Conservation (phyloP, 2,113 vertebrate genomes). For the Ceuthmochares aereus region DNA sequence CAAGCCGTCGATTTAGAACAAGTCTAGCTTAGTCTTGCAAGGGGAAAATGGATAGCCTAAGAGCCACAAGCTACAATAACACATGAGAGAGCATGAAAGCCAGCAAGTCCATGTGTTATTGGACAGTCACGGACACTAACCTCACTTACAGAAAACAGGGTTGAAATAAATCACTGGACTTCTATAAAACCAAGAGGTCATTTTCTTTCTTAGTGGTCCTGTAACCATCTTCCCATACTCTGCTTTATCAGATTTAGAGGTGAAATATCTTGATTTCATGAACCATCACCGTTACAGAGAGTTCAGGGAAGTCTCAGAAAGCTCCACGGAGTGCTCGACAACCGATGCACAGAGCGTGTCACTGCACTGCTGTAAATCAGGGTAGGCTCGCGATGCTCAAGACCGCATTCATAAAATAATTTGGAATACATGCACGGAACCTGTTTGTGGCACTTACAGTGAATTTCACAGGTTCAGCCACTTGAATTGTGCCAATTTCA, state of each 20-base stretch:
- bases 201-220: neutral
- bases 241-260: neutral
- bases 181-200: neutral
- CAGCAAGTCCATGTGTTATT: conserved; percentile 80
- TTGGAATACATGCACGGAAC: neutral
- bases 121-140: conserved; percentile 83
- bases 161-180: neutral
- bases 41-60: conserved; percentile 51
- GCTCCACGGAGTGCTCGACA: neutral
- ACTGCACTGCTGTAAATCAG: neutral
- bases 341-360: neutral
- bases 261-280: neutral
- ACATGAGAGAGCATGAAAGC: conserved; percentile 80
- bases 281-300: neutral
- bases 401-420: neutral
- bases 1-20: conserved; percentile 44
- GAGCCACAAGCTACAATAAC: conserved; percentile 82
- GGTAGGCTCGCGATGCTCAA: neutral
- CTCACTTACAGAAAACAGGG: conserved; percentile 78
- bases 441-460: neutral
- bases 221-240: neutral
- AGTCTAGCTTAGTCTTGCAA: conserved; percentile 31
- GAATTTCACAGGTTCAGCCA: neutral
- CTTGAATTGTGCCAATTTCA: conserved; percentile 52
- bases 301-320: neutral